phyloP scores from a whole-genome alignment of 2,888 invertebrate species.

The Eumerus sabulonum region DNA sequence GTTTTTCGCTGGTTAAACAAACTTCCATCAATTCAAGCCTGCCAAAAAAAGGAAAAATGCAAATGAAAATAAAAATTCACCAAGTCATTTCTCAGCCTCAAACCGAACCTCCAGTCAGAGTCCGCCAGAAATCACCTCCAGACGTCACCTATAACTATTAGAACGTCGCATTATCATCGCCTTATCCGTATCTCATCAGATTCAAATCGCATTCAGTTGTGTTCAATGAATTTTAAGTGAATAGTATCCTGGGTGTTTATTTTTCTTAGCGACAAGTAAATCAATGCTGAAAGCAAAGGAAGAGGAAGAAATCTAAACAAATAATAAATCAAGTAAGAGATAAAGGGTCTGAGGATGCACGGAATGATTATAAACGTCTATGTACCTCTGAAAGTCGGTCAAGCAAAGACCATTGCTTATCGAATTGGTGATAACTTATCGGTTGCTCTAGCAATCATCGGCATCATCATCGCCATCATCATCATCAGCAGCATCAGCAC shows the following conservation, averaged over 20 bases:
- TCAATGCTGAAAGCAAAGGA: background rate
- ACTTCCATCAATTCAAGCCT: conserved; percentile 23
- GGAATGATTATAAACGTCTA: conserved; percentile 11
- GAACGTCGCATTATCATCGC: background rate
- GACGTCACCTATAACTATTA: conserved; percentile 4
- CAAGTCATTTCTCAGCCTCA: conserved; percentile 33
- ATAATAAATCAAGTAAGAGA: conserved; percentile 31
- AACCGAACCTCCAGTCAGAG: conserved; percentile 23
- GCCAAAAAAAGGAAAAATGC: conserved; percentile 34
- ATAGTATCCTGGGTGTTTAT: conserved; percentile 18
- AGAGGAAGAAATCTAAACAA: conserved; percentile 13
- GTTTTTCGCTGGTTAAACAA: conserved; percentile 44
- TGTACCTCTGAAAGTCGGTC: conserved; percentile 38
- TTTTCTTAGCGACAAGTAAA: conserved; percentile 32
- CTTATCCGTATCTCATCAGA: conserved; percentile 41
- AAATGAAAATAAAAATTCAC: conserved; percentile 9
- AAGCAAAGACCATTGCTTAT: conserved; percentile 26
- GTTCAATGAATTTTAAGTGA: conserved; percentile 39
- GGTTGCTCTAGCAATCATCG: background rate
- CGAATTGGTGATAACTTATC: conserved; percentile 5
- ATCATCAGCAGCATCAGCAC: background rate
- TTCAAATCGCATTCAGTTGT: conserved; percentile 21
- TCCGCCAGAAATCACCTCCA: conserved; percentile 28
- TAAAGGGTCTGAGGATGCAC: conserved; percentile 8
- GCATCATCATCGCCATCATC: conserved; percentile 4